phyloP scores from a whole-genome alignment of 2,113 vertebrate genomes.

The human region DNA sequence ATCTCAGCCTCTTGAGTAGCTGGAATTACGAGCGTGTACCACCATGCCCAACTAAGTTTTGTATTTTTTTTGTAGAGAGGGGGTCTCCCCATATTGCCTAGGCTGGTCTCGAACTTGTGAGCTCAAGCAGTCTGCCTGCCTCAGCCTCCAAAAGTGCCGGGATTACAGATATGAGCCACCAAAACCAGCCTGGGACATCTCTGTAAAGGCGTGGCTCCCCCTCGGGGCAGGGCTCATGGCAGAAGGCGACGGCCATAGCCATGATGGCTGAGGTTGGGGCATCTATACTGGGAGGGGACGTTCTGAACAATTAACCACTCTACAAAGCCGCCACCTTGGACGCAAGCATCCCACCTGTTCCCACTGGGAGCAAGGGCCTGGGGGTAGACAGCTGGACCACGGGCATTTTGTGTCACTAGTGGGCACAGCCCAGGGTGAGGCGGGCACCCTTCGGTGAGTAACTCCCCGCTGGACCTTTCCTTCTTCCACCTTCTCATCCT shows the following conservation, averaged over 20 bases:
- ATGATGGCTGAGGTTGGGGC: background rate
- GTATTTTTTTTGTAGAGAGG: no score
- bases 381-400: background rate
- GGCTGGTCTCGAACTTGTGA: no score
- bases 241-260: background rate
- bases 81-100: no score
- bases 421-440: background rate
- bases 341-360: background rate
- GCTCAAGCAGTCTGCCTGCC: no score
- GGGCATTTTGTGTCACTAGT: background rate
- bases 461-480: background rate
- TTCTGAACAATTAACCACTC: background rate
- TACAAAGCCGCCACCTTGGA: background rate
- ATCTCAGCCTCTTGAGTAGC: no score
- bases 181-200: background rate
- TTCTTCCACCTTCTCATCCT: background rate
- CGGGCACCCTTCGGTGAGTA: background rate
- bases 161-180: no score
- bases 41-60: no score
- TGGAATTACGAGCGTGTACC: no score
- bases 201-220: background rate
- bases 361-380: background rate
- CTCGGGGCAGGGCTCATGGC: background rate
- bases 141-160: no score
- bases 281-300: background rate